These are phyloP conservation scores for Carassius gibelio DNA, from an alignment of 2,113 vertebrate species.

Conservation along the genomic window DNA sequence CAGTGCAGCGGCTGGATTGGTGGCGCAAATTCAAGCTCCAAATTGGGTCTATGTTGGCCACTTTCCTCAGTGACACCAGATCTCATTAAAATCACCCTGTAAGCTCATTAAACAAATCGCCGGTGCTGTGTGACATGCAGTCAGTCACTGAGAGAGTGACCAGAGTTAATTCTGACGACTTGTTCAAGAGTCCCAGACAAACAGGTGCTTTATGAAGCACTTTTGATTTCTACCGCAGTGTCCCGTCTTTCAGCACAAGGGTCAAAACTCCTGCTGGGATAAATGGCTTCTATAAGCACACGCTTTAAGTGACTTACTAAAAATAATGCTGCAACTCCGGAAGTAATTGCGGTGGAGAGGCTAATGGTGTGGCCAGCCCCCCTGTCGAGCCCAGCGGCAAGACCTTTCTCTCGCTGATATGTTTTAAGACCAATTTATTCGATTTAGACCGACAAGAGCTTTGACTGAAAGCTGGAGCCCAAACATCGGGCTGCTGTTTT, in stretches of 20 bases:
- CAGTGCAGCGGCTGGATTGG: neutral
- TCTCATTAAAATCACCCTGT: conserved; percentile 24
- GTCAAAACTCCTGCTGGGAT: conserved; percentile 24
- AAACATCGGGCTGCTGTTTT: conserved; percentile 63
- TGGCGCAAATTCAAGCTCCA: neutral
- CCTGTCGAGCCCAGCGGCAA: conserved; percentile 42
- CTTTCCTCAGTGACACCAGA: neutral
- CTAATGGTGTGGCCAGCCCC: conserved; percentile 48
- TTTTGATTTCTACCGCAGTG: conserved; percentile 30
- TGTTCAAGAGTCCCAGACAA: conserved; percentile 23
- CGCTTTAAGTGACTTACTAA: conserved; percentile 53
- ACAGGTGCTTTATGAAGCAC: conserved; percentile 38
- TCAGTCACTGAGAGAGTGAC: conserved; percentile 39
- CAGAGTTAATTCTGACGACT: neutral
- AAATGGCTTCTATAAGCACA: conserved; percentile 51
- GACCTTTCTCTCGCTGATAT: conserved; percentile 35
- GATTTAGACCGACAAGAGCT: conserved; percentile 46
- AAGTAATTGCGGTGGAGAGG: conserved; percentile 53
- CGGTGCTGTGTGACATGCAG: neutral
- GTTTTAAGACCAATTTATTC: conserved; percentile 46
- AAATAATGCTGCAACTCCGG: conserved; percentile 49
- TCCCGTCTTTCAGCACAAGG: conserved; percentile 16
- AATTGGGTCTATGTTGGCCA: neutral
- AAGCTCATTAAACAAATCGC: conserved; percentile 34
- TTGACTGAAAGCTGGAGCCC: conserved; percentile 59